Base-by-base conservation (phyloP, 2,888 invertebrate genomes). In the Ophion slaviceki region DNA sequence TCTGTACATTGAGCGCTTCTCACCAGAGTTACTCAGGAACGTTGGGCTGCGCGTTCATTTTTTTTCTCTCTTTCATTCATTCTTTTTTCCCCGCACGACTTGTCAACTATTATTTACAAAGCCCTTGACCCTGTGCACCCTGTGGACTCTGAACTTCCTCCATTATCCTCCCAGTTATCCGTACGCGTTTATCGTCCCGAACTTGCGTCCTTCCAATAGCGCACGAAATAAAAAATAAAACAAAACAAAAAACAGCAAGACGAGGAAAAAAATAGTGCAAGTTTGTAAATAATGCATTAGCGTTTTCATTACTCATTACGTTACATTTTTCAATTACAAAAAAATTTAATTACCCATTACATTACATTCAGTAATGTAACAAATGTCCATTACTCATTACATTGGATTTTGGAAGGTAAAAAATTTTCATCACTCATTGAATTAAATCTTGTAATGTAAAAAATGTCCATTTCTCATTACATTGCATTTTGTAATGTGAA, bases 1-100 rank as follows among this genome's bases (percentile, higher is more conserved):
- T 88, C 90, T 90, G 89, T 90, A 90, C 90, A 90, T 91, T 90
- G 90, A 91, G 91, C 89, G 85, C 86, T 89, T 88, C 86, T 86
- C 87, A 87, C 82, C 86, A 82, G 86, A 88, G 79, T 80, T 82
- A 76, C n/a, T 28, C 82, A 80, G 79, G 66, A 82, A 68, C 75
- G 79, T n/a, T 24, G 81, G 64, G 17, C 76, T 76, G 17, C 59
- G 62, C 11, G 66, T 11, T 36, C 70, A 61, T 67, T 71, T 76
- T 80, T n/a, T 62, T 76, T 77, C 74, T 80, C 24, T 84, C 64
- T 79, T 74, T 74, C 61, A 66, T 20, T 40, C 20, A 20, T 36
- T 53, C 17, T n/a, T 75, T 75, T 80, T 75, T 75, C 14, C 40
- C 14, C 47, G 28, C 53, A 74, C 47, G 28, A 45, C 66, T 76